Conservation (phyloP, 2,113 vertebrate species). For the Ptychochromis oligacanthus region DNA sequence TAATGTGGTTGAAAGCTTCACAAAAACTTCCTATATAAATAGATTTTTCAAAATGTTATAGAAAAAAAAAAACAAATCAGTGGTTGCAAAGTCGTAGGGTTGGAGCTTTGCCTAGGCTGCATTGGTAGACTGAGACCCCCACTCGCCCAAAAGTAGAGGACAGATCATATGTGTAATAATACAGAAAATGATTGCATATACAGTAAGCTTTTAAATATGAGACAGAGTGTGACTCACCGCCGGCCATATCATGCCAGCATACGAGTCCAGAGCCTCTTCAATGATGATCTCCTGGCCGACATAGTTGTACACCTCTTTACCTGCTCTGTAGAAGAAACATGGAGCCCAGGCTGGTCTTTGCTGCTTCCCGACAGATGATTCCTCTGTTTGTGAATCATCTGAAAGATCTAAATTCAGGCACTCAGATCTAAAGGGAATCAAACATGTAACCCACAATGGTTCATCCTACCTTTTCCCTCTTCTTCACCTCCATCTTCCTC, state of each 20-base stretch:
- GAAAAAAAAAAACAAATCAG: too few relatives aligned
- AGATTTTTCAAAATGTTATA: background rate
- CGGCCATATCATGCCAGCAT: constrained; percentile 73
- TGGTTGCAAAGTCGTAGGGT: background rate
- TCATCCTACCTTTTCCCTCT: background rate
- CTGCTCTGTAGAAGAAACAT: constrained; percentile 32
- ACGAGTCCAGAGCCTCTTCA: constrained; percentile 66
- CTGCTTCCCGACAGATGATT: constrained; percentile 3
- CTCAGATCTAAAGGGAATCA: background rate
- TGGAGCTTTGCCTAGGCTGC: too few relatives aligned
- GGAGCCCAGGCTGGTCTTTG: constrained; percentile 54
- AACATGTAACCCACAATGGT: background rate
- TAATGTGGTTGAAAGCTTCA: background rate
- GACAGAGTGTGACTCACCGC: constrained; percentile 59
- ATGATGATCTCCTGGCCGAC: constrained; percentile 70
- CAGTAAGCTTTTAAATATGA: background rate
- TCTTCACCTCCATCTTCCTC: background rate
- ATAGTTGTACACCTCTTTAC: constrained; percentile 65
- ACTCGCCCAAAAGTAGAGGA: background rate
- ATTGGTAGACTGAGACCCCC: background rate
- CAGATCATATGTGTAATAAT: background rate
- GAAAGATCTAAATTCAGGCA: background rate
- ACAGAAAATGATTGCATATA: background rate
- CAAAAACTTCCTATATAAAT: background rate
- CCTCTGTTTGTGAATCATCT: constrained; percentile 23